phyloP scores from a whole-genome alignment of 2,797 vertebrate genomes.

The Potorous gilbertii region DNA sequence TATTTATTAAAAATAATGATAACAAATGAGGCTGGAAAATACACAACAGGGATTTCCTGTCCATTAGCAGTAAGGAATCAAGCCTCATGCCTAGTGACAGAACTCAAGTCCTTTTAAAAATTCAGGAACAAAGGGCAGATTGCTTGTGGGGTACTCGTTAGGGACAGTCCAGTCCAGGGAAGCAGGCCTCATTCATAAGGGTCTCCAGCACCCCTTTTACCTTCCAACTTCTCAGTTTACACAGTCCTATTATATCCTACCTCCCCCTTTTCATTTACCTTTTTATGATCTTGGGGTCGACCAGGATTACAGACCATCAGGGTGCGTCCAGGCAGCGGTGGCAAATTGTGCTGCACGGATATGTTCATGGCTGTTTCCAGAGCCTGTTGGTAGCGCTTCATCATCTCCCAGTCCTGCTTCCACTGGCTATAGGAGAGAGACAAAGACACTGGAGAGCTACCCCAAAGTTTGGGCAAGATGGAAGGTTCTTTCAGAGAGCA shows the following conservation, averaged over 20 bases:
- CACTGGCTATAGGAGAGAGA: slow-evolving; percentile 55
- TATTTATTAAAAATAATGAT: not conserved
- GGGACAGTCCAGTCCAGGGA: not conserved
- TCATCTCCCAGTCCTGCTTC: slow-evolving; percentile 73
- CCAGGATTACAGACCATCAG: slow-evolving; percentile 79
- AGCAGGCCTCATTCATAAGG: not conserved
- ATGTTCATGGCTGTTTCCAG: slow-evolving; percentile 89
- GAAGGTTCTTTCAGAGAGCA: not conserved
- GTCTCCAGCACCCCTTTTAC: not conserved
- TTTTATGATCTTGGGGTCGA: slow-evolving; percentile 69
- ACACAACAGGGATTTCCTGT: slow-evolving; percentile 3
- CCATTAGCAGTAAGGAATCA: not conserved
- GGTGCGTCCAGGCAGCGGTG: slow-evolving; percentile 89
- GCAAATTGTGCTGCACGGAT: slow-evolving; percentile 89
- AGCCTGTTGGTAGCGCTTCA: slow-evolving; percentile 88
- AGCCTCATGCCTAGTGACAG: not conserved
- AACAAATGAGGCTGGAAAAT: not conserved
- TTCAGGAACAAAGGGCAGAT: not conserved
- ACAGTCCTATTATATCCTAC: not conserved
- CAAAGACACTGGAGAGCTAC: slow-evolving; percentile 9
- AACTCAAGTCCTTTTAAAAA: not conserved
- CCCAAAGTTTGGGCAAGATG: slow-evolving; percentile 33
- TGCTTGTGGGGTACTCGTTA: not conserved
- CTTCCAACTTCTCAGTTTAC: not conserved
- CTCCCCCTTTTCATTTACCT: not conserved